phyloP scores from a whole-genome alignment of 2,888 invertebrate genomes.

The Ligdia adustata region DNA sequence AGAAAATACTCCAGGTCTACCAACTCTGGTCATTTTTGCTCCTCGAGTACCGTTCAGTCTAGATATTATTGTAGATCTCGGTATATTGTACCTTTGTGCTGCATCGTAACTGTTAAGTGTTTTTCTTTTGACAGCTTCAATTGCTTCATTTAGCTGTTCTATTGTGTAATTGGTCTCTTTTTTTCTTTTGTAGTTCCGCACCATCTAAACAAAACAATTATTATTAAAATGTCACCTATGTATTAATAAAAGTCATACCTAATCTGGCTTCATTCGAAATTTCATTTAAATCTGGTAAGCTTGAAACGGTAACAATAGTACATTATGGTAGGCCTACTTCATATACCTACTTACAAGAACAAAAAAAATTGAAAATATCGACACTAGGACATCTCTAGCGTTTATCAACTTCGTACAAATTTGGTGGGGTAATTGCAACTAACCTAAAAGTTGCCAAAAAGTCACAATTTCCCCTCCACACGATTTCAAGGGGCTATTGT shows the following conservation, averaged over 20 bases:
- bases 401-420: not conserved
- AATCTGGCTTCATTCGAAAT: not conserved
- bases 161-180: constrained; percentile 4
- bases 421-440: not conserved
- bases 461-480: constrained; percentile 12
- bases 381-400: not conserved
- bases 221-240: not conserved
- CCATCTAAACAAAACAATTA: constrained; percentile 5
- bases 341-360: too few species aligned
- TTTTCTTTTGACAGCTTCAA: not conserved
- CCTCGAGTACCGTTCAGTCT: constrained; percentile 12
- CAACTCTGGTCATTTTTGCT: constrained; percentile 13
- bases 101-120: not conserved
- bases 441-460: not conserved
- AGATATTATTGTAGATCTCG: constrained; percentile 7
- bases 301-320: too few species aligned
- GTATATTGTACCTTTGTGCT: not conserved
- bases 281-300: not conserved
- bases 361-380: not conserved
- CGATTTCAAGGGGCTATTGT: not conserved
- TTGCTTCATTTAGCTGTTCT: not conserved
- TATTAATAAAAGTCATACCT: not conserved
- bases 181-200: constrained; percentile 14
- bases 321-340: too few species aligned
- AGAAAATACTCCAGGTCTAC: constrained; percentile 11